phyloP scores from a whole-genome alignment of 2,113 vertebrate species.

The Phyllopteryx taeniolatus region DNA sequence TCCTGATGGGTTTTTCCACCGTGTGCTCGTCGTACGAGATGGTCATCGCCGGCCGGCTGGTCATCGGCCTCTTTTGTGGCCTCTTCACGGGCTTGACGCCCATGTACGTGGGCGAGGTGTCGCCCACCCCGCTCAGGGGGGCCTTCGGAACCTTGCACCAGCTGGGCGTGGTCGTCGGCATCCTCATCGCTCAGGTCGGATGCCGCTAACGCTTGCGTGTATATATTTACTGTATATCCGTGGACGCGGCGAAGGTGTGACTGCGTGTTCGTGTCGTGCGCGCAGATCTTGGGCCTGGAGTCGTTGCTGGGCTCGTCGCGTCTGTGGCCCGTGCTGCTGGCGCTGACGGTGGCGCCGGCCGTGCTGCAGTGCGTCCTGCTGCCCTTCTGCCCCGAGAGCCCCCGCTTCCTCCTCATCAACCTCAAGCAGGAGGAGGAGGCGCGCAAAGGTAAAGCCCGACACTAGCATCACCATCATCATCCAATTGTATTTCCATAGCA shows the following conservation, averaged over 20 bases:
- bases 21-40: conserved; percentile 82
- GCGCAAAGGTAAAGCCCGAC: conserved; percentile 58
- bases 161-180: conserved; percentile 92
- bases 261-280: neutral
- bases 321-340: conserved; percentile 74
- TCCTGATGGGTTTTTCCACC: conserved; percentile 86
- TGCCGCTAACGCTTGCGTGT: no score
- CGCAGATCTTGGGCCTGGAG: conserved; percentile 74
- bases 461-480: no score
- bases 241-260: neutral
- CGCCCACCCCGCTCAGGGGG: conserved; percentile 84
- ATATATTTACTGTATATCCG: no score
- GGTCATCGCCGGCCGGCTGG: conserved; percentile 86
- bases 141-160: conserved; percentile 94
- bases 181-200: conserved; percentile 91
- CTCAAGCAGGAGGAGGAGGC: conserved; percentile 75
- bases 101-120: conserved; percentile 94
- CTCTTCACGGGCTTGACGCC: conserved; percentile 92
- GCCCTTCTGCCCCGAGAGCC: conserved; percentile 78
- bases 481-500: no score
- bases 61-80: conserved; percentile 90
- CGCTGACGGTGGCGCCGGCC: conserved; percentile 68
- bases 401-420: conserved; percentile 78
- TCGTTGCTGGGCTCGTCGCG: conserved; percentile 65
- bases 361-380: conserved; percentile 72